Evolutionary conservation across 2,113 vertebrate genomes (phyloP).

Genomic region (Origma solitaria): DNA sequence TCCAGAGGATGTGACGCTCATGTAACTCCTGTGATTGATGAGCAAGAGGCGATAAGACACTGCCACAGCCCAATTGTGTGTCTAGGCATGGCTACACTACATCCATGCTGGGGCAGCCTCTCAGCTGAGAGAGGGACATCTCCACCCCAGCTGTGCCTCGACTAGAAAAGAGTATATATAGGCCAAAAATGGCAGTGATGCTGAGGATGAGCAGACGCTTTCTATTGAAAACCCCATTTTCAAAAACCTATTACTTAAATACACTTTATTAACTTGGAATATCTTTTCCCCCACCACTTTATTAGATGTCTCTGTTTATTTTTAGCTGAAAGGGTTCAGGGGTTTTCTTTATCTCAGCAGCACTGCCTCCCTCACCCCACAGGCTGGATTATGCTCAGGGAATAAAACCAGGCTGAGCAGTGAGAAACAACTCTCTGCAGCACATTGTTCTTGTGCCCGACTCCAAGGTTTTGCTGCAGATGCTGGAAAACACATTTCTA

Average conservation of each 20-base stretch:
- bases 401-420: background rate
- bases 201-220: background rate
- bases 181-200: background rate
- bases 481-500: background rate
- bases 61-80: fast-evolving
- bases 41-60: background rate
- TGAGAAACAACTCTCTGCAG: background rate
- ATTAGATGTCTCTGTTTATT: background rate
- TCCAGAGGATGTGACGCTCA: background rate
- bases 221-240: background rate
- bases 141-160: fast-evolving
- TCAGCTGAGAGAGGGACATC: background rate
- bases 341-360: background rate
- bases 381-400: background rate
- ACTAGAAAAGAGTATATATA: background rate
- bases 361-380: background rate
- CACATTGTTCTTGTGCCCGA: background rate
- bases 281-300: background rate
- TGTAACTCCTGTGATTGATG: background rate
- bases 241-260: background rate
- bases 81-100: background rate
- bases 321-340: background rate
- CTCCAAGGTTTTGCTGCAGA: background rate
- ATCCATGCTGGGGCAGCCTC: background rate
- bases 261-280: background rate